Base-by-base conservation (phyloP, 2,888 invertebrate species). In the Scaptomyza flava region DNA sequence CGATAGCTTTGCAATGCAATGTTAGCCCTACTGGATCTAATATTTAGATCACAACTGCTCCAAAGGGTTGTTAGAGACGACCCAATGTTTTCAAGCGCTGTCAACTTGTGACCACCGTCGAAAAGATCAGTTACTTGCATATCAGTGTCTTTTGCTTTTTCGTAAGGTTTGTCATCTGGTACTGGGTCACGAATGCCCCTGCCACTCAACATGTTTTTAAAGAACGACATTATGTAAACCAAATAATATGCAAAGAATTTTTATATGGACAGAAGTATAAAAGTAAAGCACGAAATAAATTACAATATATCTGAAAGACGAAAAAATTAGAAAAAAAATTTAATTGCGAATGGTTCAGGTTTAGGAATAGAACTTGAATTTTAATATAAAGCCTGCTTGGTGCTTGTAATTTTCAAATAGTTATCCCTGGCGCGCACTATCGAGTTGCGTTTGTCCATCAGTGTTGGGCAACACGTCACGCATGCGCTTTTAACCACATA, bases 401-500 rank as follows among this genome's bases (percentile, higher is more conserved):
- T 46, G 2, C 3, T 52, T 38, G 0, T 31, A 33, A 43, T 23
- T 56, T 31, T 20, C 3, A 23, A 43, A 54, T 17, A 5, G n/a
- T 4, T 62, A 11, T 33, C 23, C 2, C 11, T 27, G 20, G 12
- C 34, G 62, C 66, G 63, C 52, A 9, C 11, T 27, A 8, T 31
- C 9, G 0, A 54, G 63, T 73, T 9, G 7, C 33, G 14, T 45
- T 33, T 0, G 7, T 7, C n/a, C 6, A 14, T 12, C 6, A 80
- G 79, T 77, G 80, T 69, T 80, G 77, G 23, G 7, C 31, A 82
- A 69, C 54, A 63, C 27, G 77, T 3, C 46, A 63, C 77, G 86
- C 79, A 85, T 79, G 82, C 77, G 77, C 68, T 87, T 87, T 81
- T 84, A 60, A 59, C 27, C 48, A 41, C 27, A 38, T 53, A 31